Evolutionary conservation across 2,888 invertebrate species (phyloP).

Genomic region (Coenonympha glycerion): DNA sequence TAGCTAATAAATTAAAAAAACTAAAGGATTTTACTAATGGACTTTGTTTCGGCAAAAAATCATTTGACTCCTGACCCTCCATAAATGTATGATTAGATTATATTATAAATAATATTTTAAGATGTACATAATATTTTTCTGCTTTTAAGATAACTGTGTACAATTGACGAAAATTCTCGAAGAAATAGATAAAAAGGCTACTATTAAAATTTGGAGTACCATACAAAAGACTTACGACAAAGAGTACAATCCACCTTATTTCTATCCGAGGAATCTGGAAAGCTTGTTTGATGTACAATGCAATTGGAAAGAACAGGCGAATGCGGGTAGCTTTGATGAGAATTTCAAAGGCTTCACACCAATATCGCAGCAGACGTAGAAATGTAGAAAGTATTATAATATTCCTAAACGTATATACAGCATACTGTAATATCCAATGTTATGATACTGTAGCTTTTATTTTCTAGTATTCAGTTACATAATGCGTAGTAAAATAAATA

Average conservation of each 20-base stretch:
- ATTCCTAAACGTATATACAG: too few relatives aligned
- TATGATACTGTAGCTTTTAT: too few relatives aligned
- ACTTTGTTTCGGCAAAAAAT: too few relatives aligned
- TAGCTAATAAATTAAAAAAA: too few relatives aligned
- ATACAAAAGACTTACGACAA: conserved; percentile 31
- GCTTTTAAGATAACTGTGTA: conserved; percentile 29
- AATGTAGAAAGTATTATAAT: conserved; percentile 36
- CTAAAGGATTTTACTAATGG: too few relatives aligned
- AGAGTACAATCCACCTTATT: conserved; percentile 46
- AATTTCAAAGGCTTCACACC: conserved; percentile 68
- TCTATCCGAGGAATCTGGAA: conserved; percentile 47
- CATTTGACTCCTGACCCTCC: too few relatives aligned
- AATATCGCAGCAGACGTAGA: conserved; percentile 63
- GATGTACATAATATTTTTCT: not conserved
- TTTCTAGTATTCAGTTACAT: too few relatives aligned
- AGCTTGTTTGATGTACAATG: conserved; percentile 40
- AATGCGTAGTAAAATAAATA: too few relatives aligned
- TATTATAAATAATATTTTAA: not conserved
- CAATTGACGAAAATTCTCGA: conserved; percentile 45
- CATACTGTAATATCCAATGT: too few relatives aligned
- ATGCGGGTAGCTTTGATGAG: conserved; percentile 59
- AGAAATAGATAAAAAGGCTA: conserved; percentile 34
- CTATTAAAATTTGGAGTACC: conserved; percentile 27
- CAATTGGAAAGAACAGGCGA: conserved; percentile 38
- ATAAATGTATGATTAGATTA: too few relatives aligned